Conservation (phyloP, 1,140 invertebrate genomes). For the Muscidifurax raptorellus region DNA sequence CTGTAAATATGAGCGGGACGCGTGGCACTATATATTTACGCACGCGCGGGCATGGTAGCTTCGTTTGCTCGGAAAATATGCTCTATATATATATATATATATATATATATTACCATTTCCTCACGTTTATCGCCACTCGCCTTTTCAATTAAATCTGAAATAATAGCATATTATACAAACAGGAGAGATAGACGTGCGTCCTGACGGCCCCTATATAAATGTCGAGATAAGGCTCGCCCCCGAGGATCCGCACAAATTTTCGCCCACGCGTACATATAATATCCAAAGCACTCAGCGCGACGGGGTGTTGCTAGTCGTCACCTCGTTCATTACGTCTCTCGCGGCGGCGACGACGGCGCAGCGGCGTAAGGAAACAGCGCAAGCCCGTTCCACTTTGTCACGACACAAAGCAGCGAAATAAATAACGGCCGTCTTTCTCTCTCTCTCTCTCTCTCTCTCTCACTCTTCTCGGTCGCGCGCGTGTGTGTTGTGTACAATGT, state of each 20-base stretch:
- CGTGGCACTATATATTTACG: slow-evolving; percentile 28
- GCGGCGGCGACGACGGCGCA: neutral
- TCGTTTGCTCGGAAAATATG: too few relatives aligned
- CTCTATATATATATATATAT: too few relatives aligned
- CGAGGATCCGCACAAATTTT: neutral
- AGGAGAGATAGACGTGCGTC: too few relatives aligned
- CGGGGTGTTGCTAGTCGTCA: slow-evolving; percentile 32
- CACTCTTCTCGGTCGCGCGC: neutral
- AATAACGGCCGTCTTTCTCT: slow-evolving; percentile 20
- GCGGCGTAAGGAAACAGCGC: slow-evolving; percentile 6
- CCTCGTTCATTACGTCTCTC: slow-evolving; percentile 44
- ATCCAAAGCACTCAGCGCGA: neutral
- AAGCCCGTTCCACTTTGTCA: slow-evolving; percentile 42
- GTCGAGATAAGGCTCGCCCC: neutral
- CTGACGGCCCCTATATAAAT: neutral
- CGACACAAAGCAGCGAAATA: slow-evolving; percentile 40
- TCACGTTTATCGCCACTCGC: neutral
- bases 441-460: neutral
- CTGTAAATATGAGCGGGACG: slow-evolving; percentile 31
- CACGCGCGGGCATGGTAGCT: neutral
- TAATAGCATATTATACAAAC: neutral
- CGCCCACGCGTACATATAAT: neutral
- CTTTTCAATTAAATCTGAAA: neutral
- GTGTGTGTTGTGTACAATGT: neutral
- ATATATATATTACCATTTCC: too few relatives aligned